Percentiles rank a stretch among this genome's conserved stretches.
phyloP scores from a whole-genome alignment of 2,797 vertebrate species.

The Tokudaia tokunoshimensis region DNA sequence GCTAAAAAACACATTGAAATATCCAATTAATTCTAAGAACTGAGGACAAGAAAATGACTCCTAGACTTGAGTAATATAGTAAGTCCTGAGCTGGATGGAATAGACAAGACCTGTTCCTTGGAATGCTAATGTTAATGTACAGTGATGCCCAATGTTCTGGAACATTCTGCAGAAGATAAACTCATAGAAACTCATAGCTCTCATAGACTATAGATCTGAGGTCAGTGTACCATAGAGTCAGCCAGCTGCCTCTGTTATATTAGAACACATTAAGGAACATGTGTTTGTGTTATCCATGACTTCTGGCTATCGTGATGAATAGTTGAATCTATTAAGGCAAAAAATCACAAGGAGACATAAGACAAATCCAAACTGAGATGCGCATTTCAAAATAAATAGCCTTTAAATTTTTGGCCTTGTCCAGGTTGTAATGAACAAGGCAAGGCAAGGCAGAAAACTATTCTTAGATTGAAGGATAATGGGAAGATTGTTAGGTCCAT shows the following conservation, averaged over 20 bases:
- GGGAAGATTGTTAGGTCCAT: background rate
- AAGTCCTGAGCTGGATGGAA: background rate
- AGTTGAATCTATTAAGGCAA: background rate
- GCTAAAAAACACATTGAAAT: background rate
- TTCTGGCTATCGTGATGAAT: background rate
- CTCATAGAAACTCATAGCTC: background rate
- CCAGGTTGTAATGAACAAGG: background rate
- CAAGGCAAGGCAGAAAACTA: background rate
- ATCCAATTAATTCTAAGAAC: background rate
- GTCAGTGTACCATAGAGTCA: background rate
- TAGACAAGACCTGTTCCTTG: background rate
- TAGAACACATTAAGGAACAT: background rate
- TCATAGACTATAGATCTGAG: background rate
- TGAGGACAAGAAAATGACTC: slow-evolving; percentile 19
- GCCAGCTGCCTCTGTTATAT: background rate
- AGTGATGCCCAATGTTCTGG: background rate
- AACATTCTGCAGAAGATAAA: background rate
- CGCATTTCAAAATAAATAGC: background rate
- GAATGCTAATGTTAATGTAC: background rate
- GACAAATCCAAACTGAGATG: background rate
- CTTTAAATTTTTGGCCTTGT: background rate
- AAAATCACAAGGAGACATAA: background rate
- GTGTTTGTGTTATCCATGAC: background rate
- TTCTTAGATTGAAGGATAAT: background rate
- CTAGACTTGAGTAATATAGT: background rate